These are phyloP conservation scores for Varecia variegata DNA, from an alignment of 2,797 vertebrate species.

Conservation along the genomic window DNA sequence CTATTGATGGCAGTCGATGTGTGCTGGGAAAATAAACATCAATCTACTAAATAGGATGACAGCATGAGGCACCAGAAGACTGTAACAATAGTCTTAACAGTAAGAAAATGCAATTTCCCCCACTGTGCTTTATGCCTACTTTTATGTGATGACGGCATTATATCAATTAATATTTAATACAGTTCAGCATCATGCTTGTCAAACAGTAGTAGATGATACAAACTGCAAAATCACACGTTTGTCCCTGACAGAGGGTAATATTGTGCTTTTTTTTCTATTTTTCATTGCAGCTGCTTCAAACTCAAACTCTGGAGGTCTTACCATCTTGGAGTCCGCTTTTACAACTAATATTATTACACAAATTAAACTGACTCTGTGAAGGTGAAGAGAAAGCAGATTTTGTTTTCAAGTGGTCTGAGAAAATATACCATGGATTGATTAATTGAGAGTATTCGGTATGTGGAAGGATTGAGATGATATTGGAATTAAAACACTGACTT, in stretches of 20 bases:
- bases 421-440: background rate
- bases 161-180: slow-evolving; percentile 81
- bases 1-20: slow-evolving; percentile 60
- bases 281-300: background rate
- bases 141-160: slow-evolving; percentile 74
- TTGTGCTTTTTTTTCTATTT: background rate
- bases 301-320: background rate
- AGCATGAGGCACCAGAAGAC: slow-evolving; percentile 64
- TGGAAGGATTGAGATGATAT: background rate
- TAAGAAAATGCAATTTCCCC: slow-evolving; percentile 76
- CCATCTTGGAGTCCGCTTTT: background rate
- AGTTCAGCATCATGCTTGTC: slow-evolving; percentile 70
- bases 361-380: background rate
- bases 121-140: slow-evolving; percentile 72
- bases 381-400: background rate
- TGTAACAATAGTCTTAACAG: slow-evolving; percentile 67
- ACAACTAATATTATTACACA: background rate
- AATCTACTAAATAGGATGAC: slow-evolving; percentile 67
- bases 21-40: slow-evolving; percentile 72
- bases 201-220: slow-evolving; percentile 58
- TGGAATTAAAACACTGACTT: background rate
- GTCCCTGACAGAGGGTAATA: slow-evolving; percentile 50
- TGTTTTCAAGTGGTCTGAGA: background rate
- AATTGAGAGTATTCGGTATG: background rate
- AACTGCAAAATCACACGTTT: slow-evolving; percentile 53